Base-by-base conservation (phyloP, 2,797 vertebrate genomes). In the Sebastes dallii region DNA sequence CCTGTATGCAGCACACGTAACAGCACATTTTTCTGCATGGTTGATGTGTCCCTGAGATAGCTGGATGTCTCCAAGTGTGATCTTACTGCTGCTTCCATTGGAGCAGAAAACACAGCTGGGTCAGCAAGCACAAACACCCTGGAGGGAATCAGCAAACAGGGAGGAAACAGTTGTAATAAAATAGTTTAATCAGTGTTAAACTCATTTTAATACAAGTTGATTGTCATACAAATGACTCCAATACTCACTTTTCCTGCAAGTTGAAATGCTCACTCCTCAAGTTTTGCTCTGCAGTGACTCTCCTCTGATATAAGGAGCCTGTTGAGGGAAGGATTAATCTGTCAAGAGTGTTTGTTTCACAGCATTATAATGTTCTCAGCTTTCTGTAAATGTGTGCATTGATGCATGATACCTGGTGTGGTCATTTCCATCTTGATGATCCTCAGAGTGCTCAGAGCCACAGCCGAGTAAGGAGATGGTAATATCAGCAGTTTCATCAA, bases 61-160 rank as follows among this genome's bases (percentile, higher is more conserved):
- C 71, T 80, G n/a, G 91, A 91, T 0, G 88, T 92, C 86, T 96
- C 87, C 0, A 96, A 92, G 80, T 97, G 95, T 0, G 87, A 87
- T 78, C 92, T 80, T 29, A 97, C 89, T 0, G 95, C 94, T 0
- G 89, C 93, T 85, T 96, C 96, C 88, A 98, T 92, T 3, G 93
- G 91, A 67, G 94, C 90, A 0, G 97, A 95, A 16, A 98, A 95
- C 92, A 97, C 93, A 67, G 94, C 94, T 0, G 97, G 96, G 72
- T 98, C 97, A 7, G 96, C 95, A 29, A 98, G 97, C 85, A 98
- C 93, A 84, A 98, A 96, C 91, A 98, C 96, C 92, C 97, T 98
- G 90, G 0, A 6, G 20, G 24, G 8, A 36, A 64, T 4, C 29
- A 72, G 22, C 9, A 39, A 34, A 64, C 27, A 66, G 32, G 42